Base-by-base conservation (phyloP, 2,888 invertebrate genomes). In the Conchocele bisecta region DNA sequence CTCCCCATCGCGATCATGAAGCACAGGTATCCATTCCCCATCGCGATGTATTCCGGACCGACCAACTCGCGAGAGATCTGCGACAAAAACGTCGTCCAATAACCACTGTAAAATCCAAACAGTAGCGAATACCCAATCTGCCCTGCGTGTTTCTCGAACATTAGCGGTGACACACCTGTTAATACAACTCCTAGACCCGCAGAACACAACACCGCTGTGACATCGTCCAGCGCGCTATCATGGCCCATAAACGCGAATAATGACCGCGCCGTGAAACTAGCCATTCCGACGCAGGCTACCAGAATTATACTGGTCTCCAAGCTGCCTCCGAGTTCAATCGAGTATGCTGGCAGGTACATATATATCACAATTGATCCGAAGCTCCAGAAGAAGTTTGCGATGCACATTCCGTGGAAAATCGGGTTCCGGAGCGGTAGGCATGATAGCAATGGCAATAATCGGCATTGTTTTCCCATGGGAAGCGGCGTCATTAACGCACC, bases 91-190 rank as follows among this genome's bases (percentile, higher is more conserved):
- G 88, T 89, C 6, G 87, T 88, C 89, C 89, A 89, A 75, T 86
- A 90, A n/a, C 89, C 89, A 61, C 83, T 83, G 74, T 89, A 89
- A 75, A 90, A 88, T 39, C 90, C 90, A 71, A 88, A 88, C 51
- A 90, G 75, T 24, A 90, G 67, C 5, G 86, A 84, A 70, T 87
- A 90, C 17, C 87, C 88, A n/a, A 89, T 85, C 69, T 89, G 88
- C 17, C 90, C 90, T 0, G 89, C 79, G 72, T 83, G 86, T 46
- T 86, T 83, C 42, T 89, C 81, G 74, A 89, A 89, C 60, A 90
- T 69, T 50, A 88, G 68, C 1, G 87, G 88, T 31, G 85, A 86
- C 20, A 89, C 85, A 6, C 89, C 88, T 1, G 89, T 89, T 22
- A 90, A 68, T 5, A 90, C 88, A 6, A 87, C 81, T 0, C 89